Evolutionary conservation across 2,888 invertebrate genomes (phyloP).

Genomic region (Dinocampus coccinellae): DNA sequence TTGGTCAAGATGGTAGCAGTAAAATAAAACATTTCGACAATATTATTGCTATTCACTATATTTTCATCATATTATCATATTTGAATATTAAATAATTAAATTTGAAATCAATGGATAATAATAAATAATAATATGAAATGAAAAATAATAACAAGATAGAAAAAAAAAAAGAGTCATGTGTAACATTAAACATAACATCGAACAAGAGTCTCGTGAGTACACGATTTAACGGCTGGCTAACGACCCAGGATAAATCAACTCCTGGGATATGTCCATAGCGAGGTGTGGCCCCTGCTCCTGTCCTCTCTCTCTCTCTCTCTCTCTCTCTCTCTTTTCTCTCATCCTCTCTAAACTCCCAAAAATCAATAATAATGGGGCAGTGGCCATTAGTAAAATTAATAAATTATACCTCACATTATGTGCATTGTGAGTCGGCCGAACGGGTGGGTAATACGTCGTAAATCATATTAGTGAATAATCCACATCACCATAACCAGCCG

Average conservation of each 20-base stretch:
- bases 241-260: slow-evolving; percentile 67
- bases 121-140: neutral
- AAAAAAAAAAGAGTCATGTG: neutral
- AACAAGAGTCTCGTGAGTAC: slow-evolving; percentile 43
- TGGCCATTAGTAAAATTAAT: slow-evolving; percentile 70
- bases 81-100: slow-evolving; percentile 13
- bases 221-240: slow-evolving; percentile 60
- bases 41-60: slow-evolving; percentile 34
- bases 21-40: slow-evolving; percentile 44
- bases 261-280: slow-evolving; percentile 47
- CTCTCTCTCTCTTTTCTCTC: neutral
- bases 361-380: slow-evolving; percentile 70
- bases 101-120: neutral
- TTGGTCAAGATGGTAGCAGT: slow-evolving; percentile 64
- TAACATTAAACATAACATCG: slow-evolving; percentile 25
- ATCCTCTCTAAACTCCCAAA: slow-evolving; percentile 58
- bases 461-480: slow-evolving; percentile 70
- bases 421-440: slow-evolving; percentile 66
- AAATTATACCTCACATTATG: slow-evolving; percentile 70
- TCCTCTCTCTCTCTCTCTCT: too few relatives aligned
- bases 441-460: slow-evolving; percentile 66
- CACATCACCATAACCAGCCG: slow-evolving; percentile 67
- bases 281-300: slow-evolving; percentile 49
- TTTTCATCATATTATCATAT: neutral
- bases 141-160: neutral